phyloP scores from a whole-genome alignment of 2,113 vertebrate genomes.

The Eurypyga helias region DNA sequence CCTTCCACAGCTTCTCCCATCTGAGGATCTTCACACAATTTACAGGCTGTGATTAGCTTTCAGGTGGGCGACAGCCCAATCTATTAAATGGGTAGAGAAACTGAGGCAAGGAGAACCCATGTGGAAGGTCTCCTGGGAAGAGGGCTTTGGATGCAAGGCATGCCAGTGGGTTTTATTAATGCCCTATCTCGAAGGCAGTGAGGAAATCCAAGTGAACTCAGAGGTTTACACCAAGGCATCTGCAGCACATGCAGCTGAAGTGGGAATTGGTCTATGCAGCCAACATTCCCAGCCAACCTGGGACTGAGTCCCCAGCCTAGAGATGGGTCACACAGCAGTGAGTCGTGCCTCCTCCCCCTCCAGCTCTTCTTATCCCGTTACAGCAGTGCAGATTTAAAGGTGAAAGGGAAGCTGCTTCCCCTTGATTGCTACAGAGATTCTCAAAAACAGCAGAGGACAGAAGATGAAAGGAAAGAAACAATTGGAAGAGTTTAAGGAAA shows the following conservation, averaged over 20 bases:
- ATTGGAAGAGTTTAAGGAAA: not conserved
- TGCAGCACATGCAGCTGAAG: not conserved
- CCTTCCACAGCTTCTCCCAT: constrained; percentile 47
- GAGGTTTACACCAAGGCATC: not conserved
- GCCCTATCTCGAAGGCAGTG: not conserved
- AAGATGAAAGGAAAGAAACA: not conserved
- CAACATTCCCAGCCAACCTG: not conserved
- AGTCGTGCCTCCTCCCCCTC: not conserved
- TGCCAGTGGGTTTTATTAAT: not conserved
- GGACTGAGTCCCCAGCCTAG: not conserved
- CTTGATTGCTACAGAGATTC: not conserved
- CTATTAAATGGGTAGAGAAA: not conserved
- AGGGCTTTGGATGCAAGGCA: not conserved
- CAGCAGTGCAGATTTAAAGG: not conserved
- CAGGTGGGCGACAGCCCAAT: not conserved
- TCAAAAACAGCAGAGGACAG: not conserved
- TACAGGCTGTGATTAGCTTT: not conserved
- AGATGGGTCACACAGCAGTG: rapidly evolving
- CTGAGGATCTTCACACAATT: constrained; percentile 28
- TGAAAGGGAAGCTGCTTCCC: not conserved
- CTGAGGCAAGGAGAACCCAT: not conserved
- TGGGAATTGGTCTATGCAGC: not conserved
- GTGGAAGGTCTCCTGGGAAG: not conserved
- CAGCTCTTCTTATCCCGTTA: not conserved
- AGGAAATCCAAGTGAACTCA: not conserved